Evolutionary conservation across 2,113 vertebrate species (phyloP).

Genomic region (Scomber colias): DNA sequence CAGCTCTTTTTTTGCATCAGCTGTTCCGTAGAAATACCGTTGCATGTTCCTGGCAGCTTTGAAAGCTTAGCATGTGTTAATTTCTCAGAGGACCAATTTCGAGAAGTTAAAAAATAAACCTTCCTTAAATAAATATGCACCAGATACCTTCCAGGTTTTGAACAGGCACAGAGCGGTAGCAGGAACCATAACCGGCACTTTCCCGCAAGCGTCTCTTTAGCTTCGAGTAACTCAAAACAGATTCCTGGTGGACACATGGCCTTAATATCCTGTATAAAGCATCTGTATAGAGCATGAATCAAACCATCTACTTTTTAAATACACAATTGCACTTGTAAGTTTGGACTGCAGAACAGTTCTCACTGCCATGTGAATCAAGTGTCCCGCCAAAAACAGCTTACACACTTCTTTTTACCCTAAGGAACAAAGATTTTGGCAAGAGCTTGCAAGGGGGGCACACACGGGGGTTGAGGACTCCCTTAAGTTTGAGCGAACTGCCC

Average conservation of each 20-base stretch:
- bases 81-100: neutral
- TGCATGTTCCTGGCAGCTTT: slow-evolving; percentile 41
- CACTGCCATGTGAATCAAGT: slow-evolving; percentile 63
- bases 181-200: slow-evolving; percentile 11
- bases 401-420: slow-evolving; percentile 67
- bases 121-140: slow-evolving; percentile 27
- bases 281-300: slow-evolving; percentile 56
- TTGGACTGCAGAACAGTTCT: slow-evolving; percentile 84
- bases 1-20: slow-evolving; percentile 20
- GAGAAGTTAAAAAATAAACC: neutral
- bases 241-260: slow-evolving; percentile 71
- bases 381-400: slow-evolving; percentile 65
- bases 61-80: slow-evolving; percentile 28
- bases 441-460: slow-evolving; percentile 52
- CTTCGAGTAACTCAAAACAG: neutral
- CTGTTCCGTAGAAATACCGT: slow-evolving; percentile 10
- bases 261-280: slow-evolving; percentile 47
- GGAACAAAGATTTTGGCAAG: slow-evolving; percentile 71
- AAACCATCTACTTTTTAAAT: slow-evolving; percentile 45
- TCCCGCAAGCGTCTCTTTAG: slow-evolving; percentile 9
- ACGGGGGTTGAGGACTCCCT: slow-evolving; percentile 41
- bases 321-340: slow-evolving; percentile 61
- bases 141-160: neutral
- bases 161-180: neutral
- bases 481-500: slow-evolving; percentile 65